These are phyloP conservation scores for Ataeniobius toweri DNA, from an alignment of 2,797 vertebrate species.

Conservation along the genomic window DNA sequence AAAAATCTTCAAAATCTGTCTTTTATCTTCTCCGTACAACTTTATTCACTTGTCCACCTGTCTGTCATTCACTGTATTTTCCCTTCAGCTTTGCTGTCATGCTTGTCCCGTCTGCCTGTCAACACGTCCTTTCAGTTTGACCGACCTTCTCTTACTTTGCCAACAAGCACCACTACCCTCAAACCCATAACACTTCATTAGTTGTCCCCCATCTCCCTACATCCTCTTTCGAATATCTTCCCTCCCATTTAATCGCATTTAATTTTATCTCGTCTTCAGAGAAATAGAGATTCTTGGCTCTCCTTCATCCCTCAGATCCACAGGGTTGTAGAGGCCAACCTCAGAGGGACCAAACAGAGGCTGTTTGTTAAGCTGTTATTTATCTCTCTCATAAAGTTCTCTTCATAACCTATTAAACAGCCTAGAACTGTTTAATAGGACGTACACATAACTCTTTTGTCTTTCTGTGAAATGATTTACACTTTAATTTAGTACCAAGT, in stretches of 20 bases:
- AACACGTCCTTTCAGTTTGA: conserved; percentile 48
- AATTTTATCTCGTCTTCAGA: conserved; percentile 71
- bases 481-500: conserved; percentile 71
- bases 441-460: conserved; percentile 73
- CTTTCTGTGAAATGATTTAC: conserved; percentile 75
- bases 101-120: conserved; percentile 42
- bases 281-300: conserved; percentile 63
- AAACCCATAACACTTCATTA: conserved; percentile 41
- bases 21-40: background rate
- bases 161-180: conserved; percentile 43
- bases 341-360: conserved; percentile 66
- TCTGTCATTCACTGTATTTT: conserved; percentile 17
- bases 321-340: conserved; percentile 60
- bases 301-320: conserved; percentile 66
- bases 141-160: conserved; percentile 62
- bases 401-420: conserved; percentile 76
- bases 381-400: conserved; percentile 79
- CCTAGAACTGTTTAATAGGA: conserved; percentile 75
- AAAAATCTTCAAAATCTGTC: conserved; percentile 8
- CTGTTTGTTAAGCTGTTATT: conserved; percentile 79
- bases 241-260: conserved; percentile 62
- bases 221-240: conserved; percentile 54
- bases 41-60: conserved; percentile 24
- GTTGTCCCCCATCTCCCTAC: conserved; percentile 45
- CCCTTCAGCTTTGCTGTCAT: conserved; percentile 20